A percentile compares a stretch with the other conserved stretches of the same genome.
Conservation (phyloP, 2,888 invertebrate genomes). For the Nemotelus nigrinus region DNA sequence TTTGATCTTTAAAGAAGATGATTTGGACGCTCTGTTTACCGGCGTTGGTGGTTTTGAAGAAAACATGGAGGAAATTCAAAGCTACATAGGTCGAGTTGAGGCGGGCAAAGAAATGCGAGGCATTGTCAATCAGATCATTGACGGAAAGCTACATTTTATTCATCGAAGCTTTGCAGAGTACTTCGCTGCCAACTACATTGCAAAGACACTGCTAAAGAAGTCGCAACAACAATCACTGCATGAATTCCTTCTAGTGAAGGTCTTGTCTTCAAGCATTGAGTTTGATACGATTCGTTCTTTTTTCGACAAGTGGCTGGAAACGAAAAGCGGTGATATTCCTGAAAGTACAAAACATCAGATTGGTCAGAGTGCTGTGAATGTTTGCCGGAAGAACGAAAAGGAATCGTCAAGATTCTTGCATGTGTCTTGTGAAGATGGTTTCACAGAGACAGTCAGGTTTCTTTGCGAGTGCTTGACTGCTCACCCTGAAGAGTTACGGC, state of each 20-base stretch:
- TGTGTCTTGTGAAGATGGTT: not conserved
- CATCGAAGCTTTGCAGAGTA: constrained; percentile 41
- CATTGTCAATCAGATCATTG: constrained; percentile 17
- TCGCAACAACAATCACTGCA: not conserved
- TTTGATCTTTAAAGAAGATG: not conserved
- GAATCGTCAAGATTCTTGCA: not conserved
- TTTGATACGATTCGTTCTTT: not conserved
- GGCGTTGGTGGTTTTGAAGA: not conserved
- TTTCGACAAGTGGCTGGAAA: constrained; percentile 31
- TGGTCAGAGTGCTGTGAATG: not conserved
- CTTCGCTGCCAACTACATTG: constrained; percentile 17
- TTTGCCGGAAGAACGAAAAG: not conserved
- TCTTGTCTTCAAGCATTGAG: not conserved
- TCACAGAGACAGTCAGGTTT: not conserved
- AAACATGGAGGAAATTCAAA: constrained; percentile 1
- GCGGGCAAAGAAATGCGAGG: constrained; percentile 23
- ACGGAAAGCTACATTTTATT: constrained; percentile 24
- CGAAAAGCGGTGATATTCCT: not conserved
- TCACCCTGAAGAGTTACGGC: not conserved
- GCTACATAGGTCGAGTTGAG: not conserved
- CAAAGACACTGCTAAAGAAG: not conserved
- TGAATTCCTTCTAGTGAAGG: not conserved
- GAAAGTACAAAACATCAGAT: not conserved
- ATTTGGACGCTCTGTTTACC: not conserved
- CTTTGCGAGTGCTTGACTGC: not conserved